Evolutionary conservation across 2,888 invertebrate species (phyloP).

Genomic region (Agrochola circellaris): DNA sequence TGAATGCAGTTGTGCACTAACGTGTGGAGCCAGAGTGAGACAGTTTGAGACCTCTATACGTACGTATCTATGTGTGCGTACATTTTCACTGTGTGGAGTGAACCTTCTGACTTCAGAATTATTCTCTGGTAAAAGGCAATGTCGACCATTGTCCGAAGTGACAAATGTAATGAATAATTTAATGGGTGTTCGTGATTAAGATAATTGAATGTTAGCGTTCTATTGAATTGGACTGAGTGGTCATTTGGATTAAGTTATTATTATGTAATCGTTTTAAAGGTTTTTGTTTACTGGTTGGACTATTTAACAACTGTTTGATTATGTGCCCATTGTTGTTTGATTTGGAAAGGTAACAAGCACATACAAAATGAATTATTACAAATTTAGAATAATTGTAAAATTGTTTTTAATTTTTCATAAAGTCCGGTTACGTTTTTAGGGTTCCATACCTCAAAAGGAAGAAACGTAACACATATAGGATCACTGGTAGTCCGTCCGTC

Average conservation of each 20-base stretch:
- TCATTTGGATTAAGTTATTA: constrained; percentile 52
- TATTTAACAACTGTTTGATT: constrained; percentile 3
- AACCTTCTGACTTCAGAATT: background rate
- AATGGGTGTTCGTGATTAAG: constrained; percentile 74
- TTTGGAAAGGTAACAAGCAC: background rate
- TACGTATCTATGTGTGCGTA: background rate
- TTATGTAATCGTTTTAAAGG: constrained; percentile 37
- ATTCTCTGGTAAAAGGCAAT: constrained; percentile 62
- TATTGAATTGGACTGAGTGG: constrained; percentile 63
- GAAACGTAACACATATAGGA: no score
- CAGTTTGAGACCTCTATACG: no score
- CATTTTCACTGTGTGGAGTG: background rate
- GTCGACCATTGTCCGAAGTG: constrained; percentile 82
- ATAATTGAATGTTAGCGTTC: constrained; percentile 72
- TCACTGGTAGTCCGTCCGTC: no score
- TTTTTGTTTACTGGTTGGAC: constrained; percentile 22
- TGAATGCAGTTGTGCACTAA: no score
- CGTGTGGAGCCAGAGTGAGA: no score
- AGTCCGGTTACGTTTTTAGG: accelerated
- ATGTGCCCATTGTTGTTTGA: background rate
- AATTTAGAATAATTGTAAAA: no score
- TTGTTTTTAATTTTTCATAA: background rate
- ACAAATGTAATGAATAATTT: constrained; percentile 84
- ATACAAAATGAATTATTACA: background rate
- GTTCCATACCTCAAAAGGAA: no score